These are phyloP conservation scores for Athalia cordata DNA, from an alignment of 2,888 invertebrate genomes.

Conservation along the genomic window DNA sequence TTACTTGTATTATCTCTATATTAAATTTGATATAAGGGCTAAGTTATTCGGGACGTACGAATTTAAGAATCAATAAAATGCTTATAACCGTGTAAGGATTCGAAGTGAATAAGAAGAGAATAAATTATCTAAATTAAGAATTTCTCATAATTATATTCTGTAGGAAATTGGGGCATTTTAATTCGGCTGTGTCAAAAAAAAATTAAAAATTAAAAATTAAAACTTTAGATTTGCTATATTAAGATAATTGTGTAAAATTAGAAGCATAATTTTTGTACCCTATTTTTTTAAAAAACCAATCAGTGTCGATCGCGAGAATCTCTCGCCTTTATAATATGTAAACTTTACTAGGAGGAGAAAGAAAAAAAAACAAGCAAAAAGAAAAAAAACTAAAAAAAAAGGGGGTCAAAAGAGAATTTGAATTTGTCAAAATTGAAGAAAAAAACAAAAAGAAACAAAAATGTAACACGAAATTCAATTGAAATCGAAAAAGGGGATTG, in stretches of 20 bases:
- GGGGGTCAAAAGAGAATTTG: slow-evolving; percentile 40
- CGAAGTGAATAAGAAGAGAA: not conserved
- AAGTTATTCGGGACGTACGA: slow-evolving; percentile 41
- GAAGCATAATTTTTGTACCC: slow-evolving; percentile 72
- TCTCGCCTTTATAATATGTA: slow-evolving; percentile 39
- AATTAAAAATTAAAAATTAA: slow-evolving; percentile 47
- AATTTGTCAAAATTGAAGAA: slow-evolving; percentile 44
- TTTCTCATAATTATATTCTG: slow-evolving; percentile 57
- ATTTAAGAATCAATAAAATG: slow-evolving; percentile 16
- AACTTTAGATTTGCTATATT: slow-evolving; percentile 63
- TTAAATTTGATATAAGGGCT: slow-evolving; percentile 31
- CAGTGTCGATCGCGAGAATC: slow-evolving; percentile 53
- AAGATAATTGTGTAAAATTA: slow-evolving; percentile 60
- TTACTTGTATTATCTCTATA: not conserved
- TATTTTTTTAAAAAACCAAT: slow-evolving; percentile 70
- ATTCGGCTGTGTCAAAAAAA: slow-evolving; percentile 71
- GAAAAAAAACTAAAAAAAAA: slow-evolving; percentile 49
- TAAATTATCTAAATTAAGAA: slow-evolving; percentile 55
- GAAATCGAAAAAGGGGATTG: slow-evolving; percentile 50
- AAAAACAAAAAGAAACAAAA: slow-evolving; percentile 6
- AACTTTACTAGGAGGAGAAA: slow-evolving; percentile 45
- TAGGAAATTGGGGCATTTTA: slow-evolving; percentile 68
- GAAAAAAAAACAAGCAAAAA: slow-evolving; percentile 47
- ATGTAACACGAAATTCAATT: slow-evolving; percentile 52
- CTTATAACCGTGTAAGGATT: slow-evolving; percentile 21